Evolutionary conservation across 2,113 vertebrate species (phyloP), one percentile per base, ranked within the genome.

Genomic region (Sarotherodon lohbergeri): DNA sequence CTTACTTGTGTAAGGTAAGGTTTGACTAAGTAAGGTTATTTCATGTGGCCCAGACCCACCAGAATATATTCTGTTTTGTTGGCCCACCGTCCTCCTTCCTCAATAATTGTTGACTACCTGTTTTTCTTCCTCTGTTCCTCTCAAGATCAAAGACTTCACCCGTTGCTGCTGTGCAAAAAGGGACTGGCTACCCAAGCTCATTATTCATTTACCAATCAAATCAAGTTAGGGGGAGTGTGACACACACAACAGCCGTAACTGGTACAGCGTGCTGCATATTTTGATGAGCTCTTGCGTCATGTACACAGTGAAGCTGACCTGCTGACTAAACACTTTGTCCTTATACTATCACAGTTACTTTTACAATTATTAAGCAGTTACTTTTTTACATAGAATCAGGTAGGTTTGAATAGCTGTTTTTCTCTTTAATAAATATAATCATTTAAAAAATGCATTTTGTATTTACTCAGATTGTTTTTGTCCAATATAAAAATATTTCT

Each of bases 21-120:
- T 4, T 41, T 41, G 39, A 41, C 9, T 41, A 41, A 10, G 98
- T 97, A 98, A 98, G 80, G 90, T 63, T 79, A 98, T 97, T 84
- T 91, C 92, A 83, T 95, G 3, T 96, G 97, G 29, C 96, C 96
- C 54, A 97, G 81, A 16, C 96, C 96, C 1, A 96, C 95, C 81
- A 76, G 41, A 76, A 48, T 24, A 27, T 76, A 4, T 17, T 13
- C 66, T 27, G n/a, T 22, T 46, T 27, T 46, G 14, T 22, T 46
- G n/a, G 9, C 19, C 14, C 73, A 54, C 27, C 4, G 27, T 52
- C 73, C 46, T 34, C 46, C 34, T 1, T 34, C 17, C 36, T 17
- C 27, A 34, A 4, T 16, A 17, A 6, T 34, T 4, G n/a, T 5
- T 13, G 14, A 9, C 19, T 19, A 19, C 9, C 9, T 6, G 4